Evolutionary conservation across 2,113 vertebrate species (phyloP).

Genomic region (Ornithorhynchus anatinus): DNA sequence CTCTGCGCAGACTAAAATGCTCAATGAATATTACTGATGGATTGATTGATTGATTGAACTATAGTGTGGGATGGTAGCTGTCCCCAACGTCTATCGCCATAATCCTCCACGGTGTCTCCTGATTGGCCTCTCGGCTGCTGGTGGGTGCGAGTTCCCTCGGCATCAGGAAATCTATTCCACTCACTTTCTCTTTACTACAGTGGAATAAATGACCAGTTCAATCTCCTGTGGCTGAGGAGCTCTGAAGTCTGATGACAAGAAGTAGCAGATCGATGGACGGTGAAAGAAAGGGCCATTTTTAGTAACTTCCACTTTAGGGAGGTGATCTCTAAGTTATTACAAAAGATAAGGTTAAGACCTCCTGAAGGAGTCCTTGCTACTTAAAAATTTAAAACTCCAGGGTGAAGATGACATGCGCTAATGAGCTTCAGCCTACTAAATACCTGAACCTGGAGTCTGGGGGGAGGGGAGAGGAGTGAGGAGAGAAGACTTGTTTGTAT

Average conservation of each 20-base stretch:
- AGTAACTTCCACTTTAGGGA: constrained; percentile 62
- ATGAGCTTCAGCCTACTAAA: constrained; percentile 72
- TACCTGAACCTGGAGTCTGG: constrained; percentile 51
- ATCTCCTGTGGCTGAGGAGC: constrained; percentile 53
- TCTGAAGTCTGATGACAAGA: constrained; percentile 51
- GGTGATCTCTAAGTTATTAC: constrained; percentile 71
- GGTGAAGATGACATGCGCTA: constrained; percentile 64
- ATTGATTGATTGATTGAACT: no score
- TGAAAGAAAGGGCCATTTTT: constrained; percentile 58
- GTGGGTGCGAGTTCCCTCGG: constrained; percentile 58
- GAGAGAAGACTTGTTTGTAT: constrained; percentile 58
- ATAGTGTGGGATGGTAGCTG: no score
- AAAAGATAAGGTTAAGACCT: constrained; percentile 79
- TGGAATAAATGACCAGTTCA: constrained; percentile 65
- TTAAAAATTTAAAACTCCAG: constrained; percentile 80
- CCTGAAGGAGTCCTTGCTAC: constrained; percentile 70
- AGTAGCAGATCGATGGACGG: constrained; percentile 65
- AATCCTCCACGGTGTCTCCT: no score
- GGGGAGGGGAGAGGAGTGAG: no score
- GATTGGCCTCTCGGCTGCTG: background rate
- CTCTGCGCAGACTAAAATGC: no score
- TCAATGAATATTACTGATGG: no score
- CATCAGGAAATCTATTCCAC: constrained; percentile 61
- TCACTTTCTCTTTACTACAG: constrained; percentile 61
- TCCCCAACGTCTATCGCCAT: no score